Evolutionary conservation across 2,113 vertebrate species (phyloP).

Genomic region (Pelodiscus sinensis): DNA sequence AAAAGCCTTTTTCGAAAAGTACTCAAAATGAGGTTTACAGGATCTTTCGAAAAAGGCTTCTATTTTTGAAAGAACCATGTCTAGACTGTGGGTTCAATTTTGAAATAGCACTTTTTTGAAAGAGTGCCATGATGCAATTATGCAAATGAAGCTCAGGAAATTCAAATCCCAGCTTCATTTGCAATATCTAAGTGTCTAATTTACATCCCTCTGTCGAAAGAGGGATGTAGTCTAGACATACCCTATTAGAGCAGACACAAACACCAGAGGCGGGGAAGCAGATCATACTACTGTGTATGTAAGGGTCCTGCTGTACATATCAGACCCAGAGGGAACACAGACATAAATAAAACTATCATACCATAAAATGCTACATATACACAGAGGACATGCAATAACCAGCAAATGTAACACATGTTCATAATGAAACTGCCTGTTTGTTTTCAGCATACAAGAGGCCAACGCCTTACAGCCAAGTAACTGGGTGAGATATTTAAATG

Average conservation of each 20-base stretch:
- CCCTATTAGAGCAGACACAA: background rate
- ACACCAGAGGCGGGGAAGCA: background rate
- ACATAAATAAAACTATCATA: background rate
- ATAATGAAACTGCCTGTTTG: background rate
- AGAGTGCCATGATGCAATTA: no score
- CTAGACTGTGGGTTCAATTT: no score
- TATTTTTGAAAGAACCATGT: no score
- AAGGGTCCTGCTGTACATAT: rapidly evolving
- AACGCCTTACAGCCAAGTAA: background rate
- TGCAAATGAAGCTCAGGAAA: no score
- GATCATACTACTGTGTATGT: background rate
- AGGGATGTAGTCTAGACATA: no score
- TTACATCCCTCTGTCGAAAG: no score
- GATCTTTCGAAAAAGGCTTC: no score
- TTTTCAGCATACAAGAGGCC: background rate
- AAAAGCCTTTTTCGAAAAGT: no score
- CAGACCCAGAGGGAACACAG: background rate
- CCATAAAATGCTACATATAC: background rate
- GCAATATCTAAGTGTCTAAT: no score
- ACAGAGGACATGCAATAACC: background rate
- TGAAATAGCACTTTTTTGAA: no score
- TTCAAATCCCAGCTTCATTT: no score
- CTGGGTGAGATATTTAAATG: background rate
- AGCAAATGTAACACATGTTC: background rate
- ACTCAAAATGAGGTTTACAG: no score